Conservation (phyloP, 2,888 invertebrate genomes). For the Heteromyza rotundicornis region DNA sequence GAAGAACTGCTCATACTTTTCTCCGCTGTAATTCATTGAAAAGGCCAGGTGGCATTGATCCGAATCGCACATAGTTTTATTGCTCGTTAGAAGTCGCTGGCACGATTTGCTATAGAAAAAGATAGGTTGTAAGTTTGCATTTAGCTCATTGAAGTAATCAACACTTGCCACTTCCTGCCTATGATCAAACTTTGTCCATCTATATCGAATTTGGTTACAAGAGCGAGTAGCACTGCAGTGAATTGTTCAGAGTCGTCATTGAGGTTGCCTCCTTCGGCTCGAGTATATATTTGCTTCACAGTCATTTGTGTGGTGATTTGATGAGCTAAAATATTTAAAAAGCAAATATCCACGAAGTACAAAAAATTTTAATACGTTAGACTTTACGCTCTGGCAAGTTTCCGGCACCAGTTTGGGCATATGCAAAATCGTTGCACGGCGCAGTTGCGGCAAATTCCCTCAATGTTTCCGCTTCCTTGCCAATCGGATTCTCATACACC, state of each 20-base stretch:
- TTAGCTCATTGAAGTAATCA: not conserved
- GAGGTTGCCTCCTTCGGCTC: constrained; percentile 59
- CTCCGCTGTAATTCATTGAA: constrained; percentile 40
- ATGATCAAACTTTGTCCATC: constrained; percentile 65
- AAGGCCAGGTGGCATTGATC: constrained; percentile 49
- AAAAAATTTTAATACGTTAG: not conserved
- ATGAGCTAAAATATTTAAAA: constrained; percentile 32
- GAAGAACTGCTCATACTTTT: constrained; percentile 57
- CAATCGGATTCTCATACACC: constrained; percentile 76
- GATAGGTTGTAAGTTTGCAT: not conserved
- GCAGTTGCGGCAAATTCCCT: constrained; percentile 46
- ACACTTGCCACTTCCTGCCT: constrained; percentile 62
- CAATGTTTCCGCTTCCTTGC: constrained; percentile 67
- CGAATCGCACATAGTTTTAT: constrained; percentile 42
- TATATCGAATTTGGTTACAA: constrained; percentile 74
- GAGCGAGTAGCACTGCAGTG: constrained; percentile 72
- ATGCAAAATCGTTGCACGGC: constrained; percentile 33
- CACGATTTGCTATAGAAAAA: constrained; percentile 44
- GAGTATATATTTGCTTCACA: constrained; percentile 66
- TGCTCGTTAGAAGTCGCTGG: constrained; percentile 34
- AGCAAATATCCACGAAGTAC: not conserved
- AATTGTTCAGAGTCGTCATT: constrained; percentile 66
- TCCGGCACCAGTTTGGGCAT: constrained; percentile 30
- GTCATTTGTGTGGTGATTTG: constrained; percentile 66
- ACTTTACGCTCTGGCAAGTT: constrained; percentile 60